Evolutionary conservation across 1,140 invertebrate genomes (phyloP).

Genomic region (Bombyx mandarina): DNA sequence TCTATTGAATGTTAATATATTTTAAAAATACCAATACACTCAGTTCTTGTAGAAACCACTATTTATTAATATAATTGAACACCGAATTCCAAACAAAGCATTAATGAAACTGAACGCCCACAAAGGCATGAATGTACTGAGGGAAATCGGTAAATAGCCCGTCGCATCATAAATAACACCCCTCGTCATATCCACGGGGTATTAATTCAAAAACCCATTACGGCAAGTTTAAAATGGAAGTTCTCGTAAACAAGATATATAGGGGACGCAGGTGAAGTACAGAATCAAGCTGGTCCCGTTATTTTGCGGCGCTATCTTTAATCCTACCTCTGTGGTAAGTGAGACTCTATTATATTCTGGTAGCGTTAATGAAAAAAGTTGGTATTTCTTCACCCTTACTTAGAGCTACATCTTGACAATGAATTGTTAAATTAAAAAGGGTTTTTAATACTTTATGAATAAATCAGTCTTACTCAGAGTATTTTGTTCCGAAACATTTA

Average conservation of each 20-base stretch:
- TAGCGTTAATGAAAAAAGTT: too few species aligned
- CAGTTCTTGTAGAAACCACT: too few species aligned
- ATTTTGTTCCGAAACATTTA: too few species aligned
- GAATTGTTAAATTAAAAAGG: too few species aligned
- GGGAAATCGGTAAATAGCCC: slow-evolving; percentile 11
- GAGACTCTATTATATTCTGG: slow-evolving; percentile 9
- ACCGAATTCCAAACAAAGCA: too few species aligned
- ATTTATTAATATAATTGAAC: too few species aligned
- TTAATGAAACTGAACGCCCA: not conserved
- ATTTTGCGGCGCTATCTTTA: slow-evolving; percentile 16
- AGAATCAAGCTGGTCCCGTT: slow-evolving; percentile 11
- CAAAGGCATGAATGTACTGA: not conserved
- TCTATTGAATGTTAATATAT: too few species aligned
- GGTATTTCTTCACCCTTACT: too few species aligned
- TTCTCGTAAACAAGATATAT: slow-evolving; percentile 44
- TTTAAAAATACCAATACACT: too few species aligned
- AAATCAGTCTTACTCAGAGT: too few species aligned
- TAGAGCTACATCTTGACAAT: too few species aligned
- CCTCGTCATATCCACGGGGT: slow-evolving; percentile 37
- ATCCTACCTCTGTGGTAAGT: slow-evolving; percentile 11
- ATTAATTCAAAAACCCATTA: slow-evolving; percentile 58
- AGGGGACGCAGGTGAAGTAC: slow-evolving; percentile 33
- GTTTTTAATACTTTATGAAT: too few species aligned
- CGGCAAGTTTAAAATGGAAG: slow-evolving; percentile 45
- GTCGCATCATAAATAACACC: slow-evolving; percentile 31